Conservation (phyloP, 2,113 vertebrate genomes). For the Plecotus auritus region DNA sequence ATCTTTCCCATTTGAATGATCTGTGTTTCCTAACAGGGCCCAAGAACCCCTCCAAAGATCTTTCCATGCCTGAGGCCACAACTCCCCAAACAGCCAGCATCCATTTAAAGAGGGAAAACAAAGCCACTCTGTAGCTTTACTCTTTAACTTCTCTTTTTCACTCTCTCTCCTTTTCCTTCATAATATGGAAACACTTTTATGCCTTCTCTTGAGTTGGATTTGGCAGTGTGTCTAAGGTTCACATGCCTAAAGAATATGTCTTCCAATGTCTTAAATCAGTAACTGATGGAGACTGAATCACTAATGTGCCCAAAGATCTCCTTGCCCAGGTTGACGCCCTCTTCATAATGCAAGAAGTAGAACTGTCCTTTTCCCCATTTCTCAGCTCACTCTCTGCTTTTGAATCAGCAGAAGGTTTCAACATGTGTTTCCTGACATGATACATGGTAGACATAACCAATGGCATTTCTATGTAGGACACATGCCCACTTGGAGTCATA, state of each 20-base stretch:
- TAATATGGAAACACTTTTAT: not conserved
- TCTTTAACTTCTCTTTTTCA: not conserved
- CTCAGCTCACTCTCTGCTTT: not conserved
- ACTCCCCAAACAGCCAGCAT: not conserved
- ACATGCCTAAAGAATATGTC: not conserved
- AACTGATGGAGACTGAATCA: not conserved
- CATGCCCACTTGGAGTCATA: not conserved
- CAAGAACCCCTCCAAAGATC: not conserved
- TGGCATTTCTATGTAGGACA: not conserved
- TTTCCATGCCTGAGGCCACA: not conserved
- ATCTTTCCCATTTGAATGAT: constrained; percentile 13
- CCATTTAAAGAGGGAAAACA: not conserved
- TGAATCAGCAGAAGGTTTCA: not conserved
- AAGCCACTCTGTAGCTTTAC: not conserved
- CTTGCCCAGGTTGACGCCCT: not conserved
- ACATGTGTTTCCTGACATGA: not conserved
- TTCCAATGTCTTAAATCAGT: not conserved
- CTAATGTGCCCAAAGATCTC: not conserved
- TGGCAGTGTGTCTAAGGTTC: not conserved
- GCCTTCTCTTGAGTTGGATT: constrained; percentile 3
- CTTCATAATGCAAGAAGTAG: not conserved
- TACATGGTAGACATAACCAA: not conserved
- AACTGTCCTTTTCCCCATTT: not conserved
- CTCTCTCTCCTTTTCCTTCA: not conserved
- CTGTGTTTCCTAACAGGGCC: not conserved